phyloP scores from a whole-genome alignment of 2,888 invertebrate species.

The Drosophila silvestris region DNA sequence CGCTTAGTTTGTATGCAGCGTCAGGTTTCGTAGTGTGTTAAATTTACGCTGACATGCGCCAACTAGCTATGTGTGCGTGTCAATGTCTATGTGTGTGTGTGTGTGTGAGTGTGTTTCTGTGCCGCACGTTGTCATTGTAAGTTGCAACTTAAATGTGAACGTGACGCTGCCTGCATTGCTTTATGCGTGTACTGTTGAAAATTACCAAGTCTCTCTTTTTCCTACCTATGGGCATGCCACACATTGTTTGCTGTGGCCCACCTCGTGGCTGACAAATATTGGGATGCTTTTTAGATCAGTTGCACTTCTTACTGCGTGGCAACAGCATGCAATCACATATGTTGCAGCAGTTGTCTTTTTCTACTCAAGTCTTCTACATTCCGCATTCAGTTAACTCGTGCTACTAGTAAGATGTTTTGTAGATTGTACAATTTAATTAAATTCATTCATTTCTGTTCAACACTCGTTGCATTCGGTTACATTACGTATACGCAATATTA shows the following conservation, averaged over 20 bases:
- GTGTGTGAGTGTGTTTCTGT: slow-evolving; percentile 27
- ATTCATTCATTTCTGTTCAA: neutral
- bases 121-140: slow-evolving; percentile 73
- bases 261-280: slow-evolving; percentile 29
- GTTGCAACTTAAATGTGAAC: slow-evolving; percentile 78
- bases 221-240: slow-evolving; percentile 5
- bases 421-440: neutral
- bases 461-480: neutral
- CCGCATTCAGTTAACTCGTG: neutral
- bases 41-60: slow-evolving; percentile 79
- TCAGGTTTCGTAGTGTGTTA: slow-evolving; percentile 78
- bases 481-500: slow-evolving; percentile 36
- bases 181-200: slow-evolving; percentile 73
- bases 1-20: slow-evolving; percentile 72
- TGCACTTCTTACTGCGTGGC: neutral
- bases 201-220: slow-evolving; percentile 63
- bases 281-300: slow-evolving; percentile 32
- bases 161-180: slow-evolving; percentile 70
- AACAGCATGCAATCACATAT: slow-evolving; percentile 7
- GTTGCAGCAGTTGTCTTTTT: neutral
- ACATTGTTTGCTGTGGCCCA: slow-evolving; percentile 31
- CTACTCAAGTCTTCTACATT: neutral
- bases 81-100: slow-evolving; percentile 3
- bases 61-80: slow-evolving; percentile 63
- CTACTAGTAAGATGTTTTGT: neutral